phyloP scores from a whole-genome alignment of 1,140 invertebrate genomes.

The Macrobrachium nipponense region DNA sequence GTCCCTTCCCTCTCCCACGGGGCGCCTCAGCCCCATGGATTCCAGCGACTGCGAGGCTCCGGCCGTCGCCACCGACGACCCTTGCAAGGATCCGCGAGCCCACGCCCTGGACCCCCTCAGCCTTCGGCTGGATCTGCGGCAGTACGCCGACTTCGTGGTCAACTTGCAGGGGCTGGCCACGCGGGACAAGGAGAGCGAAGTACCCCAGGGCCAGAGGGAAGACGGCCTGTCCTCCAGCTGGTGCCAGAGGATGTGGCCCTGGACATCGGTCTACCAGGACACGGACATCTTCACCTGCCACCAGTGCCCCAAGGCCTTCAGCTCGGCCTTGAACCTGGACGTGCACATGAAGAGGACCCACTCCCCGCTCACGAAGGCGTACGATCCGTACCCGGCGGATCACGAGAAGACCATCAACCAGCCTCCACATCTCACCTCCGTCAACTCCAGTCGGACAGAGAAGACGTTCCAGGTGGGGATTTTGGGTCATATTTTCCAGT shows the following conservation, averaged over 20 bases:
- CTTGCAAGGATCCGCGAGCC: constrained; percentile 36
- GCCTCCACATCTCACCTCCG: neutral
- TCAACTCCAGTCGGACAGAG: constrained; percentile 33
- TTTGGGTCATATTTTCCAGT: no score
- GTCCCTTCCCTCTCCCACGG: constrained; percentile 41
- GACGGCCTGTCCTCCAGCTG: constrained; percentile 31
- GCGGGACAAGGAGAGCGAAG: constrained; percentile 41
- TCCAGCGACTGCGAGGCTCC: constrained; percentile 48
- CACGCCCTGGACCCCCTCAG: constrained; percentile 37
- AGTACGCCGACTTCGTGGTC: constrained; percentile 53
- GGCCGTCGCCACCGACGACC: constrained; percentile 12
- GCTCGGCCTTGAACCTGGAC: constrained; percentile 21
- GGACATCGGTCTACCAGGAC: constrained; percentile 38
- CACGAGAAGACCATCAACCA: constrained; percentile 35
- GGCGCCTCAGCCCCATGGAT: constrained; percentile 62
- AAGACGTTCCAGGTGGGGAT: constrained; percentile 49
- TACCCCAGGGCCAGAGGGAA: neutral
- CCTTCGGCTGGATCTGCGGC: constrained; percentile 45
- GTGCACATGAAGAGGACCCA: constrained; percentile 48
- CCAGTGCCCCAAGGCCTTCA: constrained; percentile 51
- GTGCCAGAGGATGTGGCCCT: constrained; percentile 46
- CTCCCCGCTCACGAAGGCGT: constrained; percentile 26
- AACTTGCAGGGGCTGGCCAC: constrained; percentile 50
- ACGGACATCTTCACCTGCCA: constrained; percentile 40
- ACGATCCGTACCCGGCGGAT: constrained; percentile 28